Base-by-base conservation (phyloP, 2,113 vertebrate genomes). In the Delphinus delphis region DNA sequence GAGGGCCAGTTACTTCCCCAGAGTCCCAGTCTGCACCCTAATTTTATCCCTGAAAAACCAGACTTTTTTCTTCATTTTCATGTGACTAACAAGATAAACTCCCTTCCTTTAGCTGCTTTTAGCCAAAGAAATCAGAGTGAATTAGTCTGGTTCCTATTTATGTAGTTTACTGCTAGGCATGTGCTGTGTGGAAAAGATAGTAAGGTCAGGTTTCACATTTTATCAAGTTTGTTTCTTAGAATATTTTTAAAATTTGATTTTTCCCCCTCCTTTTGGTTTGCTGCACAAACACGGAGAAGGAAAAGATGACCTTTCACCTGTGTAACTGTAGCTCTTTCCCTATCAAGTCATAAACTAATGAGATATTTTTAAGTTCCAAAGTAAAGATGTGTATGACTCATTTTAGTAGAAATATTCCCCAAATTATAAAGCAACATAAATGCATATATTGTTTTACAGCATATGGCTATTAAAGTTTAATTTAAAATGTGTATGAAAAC, bases 61-160 rank as follows among this genome's bases (percentile, higher is more conserved):
- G 86, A 96, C 92, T 98, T 97, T 92, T 96, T 82, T 41, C 92
- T 92, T 96, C 92, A 84, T 96, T 97, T 83, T 89, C 91, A 97
- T 96, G 97, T 98, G 95, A 98, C 98, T 98, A 98, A 98, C 98
- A 98, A 98, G 96, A 98, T 96, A 97, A 98, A 98, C 68, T 97
- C 85, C 82, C 90, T 98, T 98, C 95, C 97, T 98, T 97, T 98
- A 97, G 98, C 97, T 98, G 98, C 76, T 96, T 97, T 96, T 95
- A 87, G 97, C 97, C 97, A 98, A 98, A 98, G 98, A 98, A 98
- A 97, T 96, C 97, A 98, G 98, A 98, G 96, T 97, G 98, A 98
- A 97, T 97, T 96, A 98, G 97, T 97, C 97, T 91, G 96, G 96
- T 98, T 98, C 97, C 98, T 98, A 98, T 98, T 97, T 96, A 98